phyloP scores from a whole-genome alignment of 2,888 invertebrate genomes.

The Pyrgus malvae region DNA sequence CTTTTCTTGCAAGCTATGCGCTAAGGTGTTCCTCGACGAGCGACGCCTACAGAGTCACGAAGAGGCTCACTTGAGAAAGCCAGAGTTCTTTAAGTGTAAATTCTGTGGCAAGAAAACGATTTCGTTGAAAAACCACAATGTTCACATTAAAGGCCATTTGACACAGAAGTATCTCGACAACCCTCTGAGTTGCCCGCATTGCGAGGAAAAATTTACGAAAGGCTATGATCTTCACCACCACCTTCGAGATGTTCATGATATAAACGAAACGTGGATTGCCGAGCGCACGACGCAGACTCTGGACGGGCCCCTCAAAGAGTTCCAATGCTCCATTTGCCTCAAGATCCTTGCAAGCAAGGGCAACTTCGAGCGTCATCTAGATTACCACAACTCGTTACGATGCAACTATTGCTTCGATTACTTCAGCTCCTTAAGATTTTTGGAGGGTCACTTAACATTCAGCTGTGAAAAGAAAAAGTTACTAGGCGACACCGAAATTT shows the following conservation, averaged over 20 bases:
- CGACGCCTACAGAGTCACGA: slow-evolving; percentile 61
- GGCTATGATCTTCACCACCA: slow-evolving; percentile 73
- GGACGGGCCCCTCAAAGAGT: slow-evolving; percentile 63
- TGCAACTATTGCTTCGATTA: slow-evolving; percentile 78
- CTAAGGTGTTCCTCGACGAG: slow-evolving; percentile 67
- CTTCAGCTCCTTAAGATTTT: slow-evolving; percentile 66
- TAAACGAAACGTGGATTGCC: slow-evolving; percentile 71
- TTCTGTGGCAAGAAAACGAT: slow-evolving; percentile 72
- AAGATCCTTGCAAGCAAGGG: slow-evolving; percentile 72
- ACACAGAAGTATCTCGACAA: slow-evolving; percentile 64
- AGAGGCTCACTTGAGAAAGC: slow-evolving; percentile 67
- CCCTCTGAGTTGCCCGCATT: slow-evolving; percentile 67
- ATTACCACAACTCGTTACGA: slow-evolving; percentile 72
- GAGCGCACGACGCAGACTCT: slow-evolving; percentile 53
- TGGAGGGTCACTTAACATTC: slow-evolving; percentile 72
- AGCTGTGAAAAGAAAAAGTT: slow-evolving; percentile 70
- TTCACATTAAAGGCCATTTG: slow-evolving; percentile 69
- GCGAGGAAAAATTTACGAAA: slow-evolving; percentile 62
- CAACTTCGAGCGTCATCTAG: slow-evolving; percentile 74
- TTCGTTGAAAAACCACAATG: slow-evolving; percentile 63
- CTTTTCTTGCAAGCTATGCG: slow-evolving; percentile 71
- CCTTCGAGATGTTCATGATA: slow-evolving; percentile 61
- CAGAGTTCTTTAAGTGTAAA: slow-evolving; percentile 71
- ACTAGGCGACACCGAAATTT: slow-evolving; percentile 66
- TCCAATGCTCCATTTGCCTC: slow-evolving; percentile 73